Evolutionary conservation across 2,113 vertebrate genomes (phyloP), one percentile per base, ranked within the genome.

Genomic region (Rana temporaria): DNA sequence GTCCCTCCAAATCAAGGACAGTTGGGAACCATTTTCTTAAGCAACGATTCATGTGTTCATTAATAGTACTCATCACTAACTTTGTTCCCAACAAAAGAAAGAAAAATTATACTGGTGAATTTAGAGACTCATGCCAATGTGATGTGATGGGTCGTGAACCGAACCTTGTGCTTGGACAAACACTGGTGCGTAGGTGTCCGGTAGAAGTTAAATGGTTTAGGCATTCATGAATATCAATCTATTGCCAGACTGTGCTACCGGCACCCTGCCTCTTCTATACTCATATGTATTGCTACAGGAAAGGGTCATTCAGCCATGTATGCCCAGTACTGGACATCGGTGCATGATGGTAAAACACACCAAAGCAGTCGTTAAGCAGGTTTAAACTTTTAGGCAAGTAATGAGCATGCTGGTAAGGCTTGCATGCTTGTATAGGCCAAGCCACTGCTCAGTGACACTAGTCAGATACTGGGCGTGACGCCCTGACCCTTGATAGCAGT

Each of bases 391-490:
- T 84, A 89, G 90, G 91, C 91, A 87, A 86, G 85, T 87, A 86
- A 89, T 90, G 91, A 92, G 90, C 96, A 96, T 95, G 92, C 94
- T 93, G 93, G 90, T 90, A 92, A 88, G 87, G 88, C 87, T 85
- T 81, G 85, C 94, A 94, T 94, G 93, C 94, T 90, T 62, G 89
- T 86, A 86, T 87, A 22, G 90, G 85, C 78, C 1, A 16, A 81
- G 2, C 20, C 32, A 60, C 76, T 34, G 63, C 19, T 22, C 19
- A 15, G 30, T 26, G 11, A 20, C 26, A 34, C 60, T 64, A 65
- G 19, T 3, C 4, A 19, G 56, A 24, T 24, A 32, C 9, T 32
- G 2, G 24, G 59, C 32, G 57, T 26, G n/a, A 52, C 74, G 11
- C 3, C 8, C 1, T 20, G n/a, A 1, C 42, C 42, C 42, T 14